These are phyloP conservation scores for Aphis gossypii DNA, from an alignment of 1,140 invertebrate species.

Conservation along the genomic window DNA sequence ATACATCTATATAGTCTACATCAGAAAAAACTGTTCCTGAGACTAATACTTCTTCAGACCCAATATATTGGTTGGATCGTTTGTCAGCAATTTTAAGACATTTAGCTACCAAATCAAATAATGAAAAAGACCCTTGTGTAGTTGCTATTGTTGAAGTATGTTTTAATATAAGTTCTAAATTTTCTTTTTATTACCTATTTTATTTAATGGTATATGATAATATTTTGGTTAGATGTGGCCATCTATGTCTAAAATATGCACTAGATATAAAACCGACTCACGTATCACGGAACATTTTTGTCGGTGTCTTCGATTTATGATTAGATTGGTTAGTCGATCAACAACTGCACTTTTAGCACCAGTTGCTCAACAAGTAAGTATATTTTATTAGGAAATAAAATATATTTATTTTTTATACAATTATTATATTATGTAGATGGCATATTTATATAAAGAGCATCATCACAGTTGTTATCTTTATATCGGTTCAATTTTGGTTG, in stretches of 20 bases:
- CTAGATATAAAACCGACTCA: slow-evolving; percentile 80
- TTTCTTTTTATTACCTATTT: background rate
- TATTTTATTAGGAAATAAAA: slow-evolving; percentile 6
- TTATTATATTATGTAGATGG: slow-evolving; percentile 71
- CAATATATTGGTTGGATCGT: slow-evolving; percentile 91
- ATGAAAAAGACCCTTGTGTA: slow-evolving; percentile 80
- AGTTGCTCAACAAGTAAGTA: slow-evolving; percentile 78
- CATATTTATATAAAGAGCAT: slow-evolving; percentile 80
- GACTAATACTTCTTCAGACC: slow-evolving; percentile 69
- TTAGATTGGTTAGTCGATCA: slow-evolving; percentile 84
- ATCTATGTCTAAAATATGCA: slow-evolving; percentile 78
- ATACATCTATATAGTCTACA: slow-evolving; percentile 21
- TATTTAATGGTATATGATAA: background rate
- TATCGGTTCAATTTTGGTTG: slow-evolving; percentile 92
- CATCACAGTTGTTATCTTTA: slow-evolving; percentile 96
- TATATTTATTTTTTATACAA: background rate
- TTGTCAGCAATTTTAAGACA: slow-evolving; percentile 88
- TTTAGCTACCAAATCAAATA: slow-evolving; percentile 72
- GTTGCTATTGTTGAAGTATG: slow-evolving; percentile 77
- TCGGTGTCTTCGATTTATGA: slow-evolving; percentile 85
- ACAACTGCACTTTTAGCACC: slow-evolving; percentile 79
- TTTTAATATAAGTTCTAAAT: background rate
- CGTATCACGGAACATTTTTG: slow-evolving; percentile 92
- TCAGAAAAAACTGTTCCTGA: slow-evolving; percentile 51
- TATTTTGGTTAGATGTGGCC: slow-evolving; percentile 72